These are phyloP conservation scores for Prunella strophiata DNA, from an alignment of 2,797 vertebrate species.

Conservation along the genomic window DNA sequence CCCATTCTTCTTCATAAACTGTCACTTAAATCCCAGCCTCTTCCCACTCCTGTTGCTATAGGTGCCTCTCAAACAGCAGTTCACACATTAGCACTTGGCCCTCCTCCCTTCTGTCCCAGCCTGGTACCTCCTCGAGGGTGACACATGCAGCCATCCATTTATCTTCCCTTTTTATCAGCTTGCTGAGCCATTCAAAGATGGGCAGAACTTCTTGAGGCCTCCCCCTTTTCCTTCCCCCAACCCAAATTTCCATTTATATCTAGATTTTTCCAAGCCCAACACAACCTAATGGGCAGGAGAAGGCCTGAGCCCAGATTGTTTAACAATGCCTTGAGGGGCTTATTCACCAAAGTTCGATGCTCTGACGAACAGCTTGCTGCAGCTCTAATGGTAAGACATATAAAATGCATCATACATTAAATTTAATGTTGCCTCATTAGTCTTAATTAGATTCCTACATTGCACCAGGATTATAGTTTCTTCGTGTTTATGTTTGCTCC, in stretches of 20 bases:
- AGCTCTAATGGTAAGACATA: slow-evolving; percentile 76
- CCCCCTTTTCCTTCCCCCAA: too few relatives aligned
- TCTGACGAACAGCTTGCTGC: slow-evolving; percentile 76
- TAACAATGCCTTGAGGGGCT: slow-evolving; percentile 70
- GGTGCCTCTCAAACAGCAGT: neutral
- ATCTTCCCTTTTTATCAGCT: neutral
- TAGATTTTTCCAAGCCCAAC: slow-evolving; percentile 24
- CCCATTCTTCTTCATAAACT: neutral
- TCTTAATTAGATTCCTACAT: slow-evolving; percentile 82
- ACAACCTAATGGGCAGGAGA: slow-evolving; percentile 33
- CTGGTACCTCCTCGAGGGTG: neutral
- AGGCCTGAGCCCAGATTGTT: slow-evolving; percentile 36
- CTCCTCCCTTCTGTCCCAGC: neutral
- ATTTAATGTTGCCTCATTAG: slow-evolving; percentile 84
- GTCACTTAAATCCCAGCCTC: neutral
- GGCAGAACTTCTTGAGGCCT: neutral
- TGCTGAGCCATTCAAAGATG: neutral
- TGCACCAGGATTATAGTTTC: slow-evolving; percentile 77
- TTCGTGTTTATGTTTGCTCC: slow-evolving; percentile 74
- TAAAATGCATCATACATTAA: slow-evolving; percentile 83
- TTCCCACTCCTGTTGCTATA: neutral
- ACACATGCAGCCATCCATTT: neutral
- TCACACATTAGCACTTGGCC: neutral
- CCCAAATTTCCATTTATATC: slow-evolving; percentile 16
- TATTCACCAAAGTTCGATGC: slow-evolving; percentile 70